Percentiles rank a stretch among this genome's conserved stretches.
phyloP scores from a whole-genome alignment of 2,113 vertebrate species.

The Ceuthmochares aereus region DNA sequence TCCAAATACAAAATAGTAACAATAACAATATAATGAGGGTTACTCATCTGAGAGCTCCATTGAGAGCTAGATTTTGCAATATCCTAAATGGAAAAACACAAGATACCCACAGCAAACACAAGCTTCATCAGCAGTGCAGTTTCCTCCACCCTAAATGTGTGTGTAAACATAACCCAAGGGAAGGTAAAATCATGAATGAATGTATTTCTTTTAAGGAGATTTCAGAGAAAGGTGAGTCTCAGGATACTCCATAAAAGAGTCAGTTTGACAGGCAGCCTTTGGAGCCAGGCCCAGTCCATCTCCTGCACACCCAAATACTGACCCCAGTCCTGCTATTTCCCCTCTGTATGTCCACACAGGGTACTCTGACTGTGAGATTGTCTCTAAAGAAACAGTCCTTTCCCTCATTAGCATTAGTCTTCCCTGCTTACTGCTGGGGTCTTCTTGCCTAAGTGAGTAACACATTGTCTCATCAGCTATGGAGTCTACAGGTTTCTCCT shows the following conservation, averaged over 20 bases:
- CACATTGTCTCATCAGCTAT: background rate
- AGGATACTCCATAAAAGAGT: background rate
- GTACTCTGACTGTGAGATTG: background rate
- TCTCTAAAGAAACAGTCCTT: background rate
- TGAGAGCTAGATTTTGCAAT: background rate
- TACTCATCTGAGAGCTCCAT: background rate
- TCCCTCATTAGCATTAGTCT: background rate
- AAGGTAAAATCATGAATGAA: background rate
- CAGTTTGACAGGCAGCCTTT: background rate
- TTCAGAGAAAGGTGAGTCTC: background rate
- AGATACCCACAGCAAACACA: background rate
- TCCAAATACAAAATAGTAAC: background rate
- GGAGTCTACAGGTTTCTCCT: fast-evolving
- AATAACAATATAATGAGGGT: background rate
- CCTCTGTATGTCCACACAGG: background rate
- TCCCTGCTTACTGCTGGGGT: background rate
- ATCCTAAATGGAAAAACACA: background rate
- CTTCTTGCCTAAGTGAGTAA: background rate
- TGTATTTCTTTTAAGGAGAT: background rate
- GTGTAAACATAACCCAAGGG: background rate
- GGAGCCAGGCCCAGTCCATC: background rate
- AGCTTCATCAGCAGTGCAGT: background rate
- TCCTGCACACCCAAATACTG: background rate
- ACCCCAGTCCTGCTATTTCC: fast-evolving
- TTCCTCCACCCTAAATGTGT: background rate